Base-by-base conservation (phyloP, 2,113 vertebrate species). In the Leiothrix lutea region DNA sequence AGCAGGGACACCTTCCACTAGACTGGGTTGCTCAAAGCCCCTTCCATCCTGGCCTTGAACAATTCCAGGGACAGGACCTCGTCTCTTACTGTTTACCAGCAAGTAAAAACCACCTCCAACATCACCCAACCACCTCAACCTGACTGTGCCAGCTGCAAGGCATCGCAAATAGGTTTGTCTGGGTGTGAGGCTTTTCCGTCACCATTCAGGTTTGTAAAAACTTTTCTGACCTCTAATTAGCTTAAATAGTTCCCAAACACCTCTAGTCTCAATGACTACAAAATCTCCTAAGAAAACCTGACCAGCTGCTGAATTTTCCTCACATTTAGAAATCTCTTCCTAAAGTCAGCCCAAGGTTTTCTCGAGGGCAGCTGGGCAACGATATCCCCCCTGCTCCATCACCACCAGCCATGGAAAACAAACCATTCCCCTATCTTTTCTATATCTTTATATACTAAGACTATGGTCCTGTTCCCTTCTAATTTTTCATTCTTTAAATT, bases 161-260 rank as follows among this genome's bases (percentile, higher is more conserved):
- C 50, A 58, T 1, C 4, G 3, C 16, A 42, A 58, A 79, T 10
- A 9, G 6, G 10, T 78, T 54, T 12, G 0, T 35, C 51, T 11
- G 4, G 3, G 3, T 23, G 14, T 8, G 9, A 92, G 44, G 47
- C 16, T 78, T 89, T 60, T 56, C 35, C 44, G 70, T 24, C 1
- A 4, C 12, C 48, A n/a, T 3, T 1, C 0, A 0, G 4, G 2
- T 56, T 65, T 79, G 17, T n/a, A 2, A 8, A 70, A 71, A 36
- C 15, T 60, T 47, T 89, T 92, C 31, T 64, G 35, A 60, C 4
- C 74, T 26, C n/a, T 70, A 0, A 54, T 89, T 56, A 5, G 1
- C 31, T 71, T 51, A 38, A 74, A 35, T 16, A 79, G 61, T 29
- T 94, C 26, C 40, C 80, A 64, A 79, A 67, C 4, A 1, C 3